These are phyloP conservation scores for Ellobium chinense DNA, from an alignment of 2,888 invertebrate species.

Conservation along the genomic window DNA sequence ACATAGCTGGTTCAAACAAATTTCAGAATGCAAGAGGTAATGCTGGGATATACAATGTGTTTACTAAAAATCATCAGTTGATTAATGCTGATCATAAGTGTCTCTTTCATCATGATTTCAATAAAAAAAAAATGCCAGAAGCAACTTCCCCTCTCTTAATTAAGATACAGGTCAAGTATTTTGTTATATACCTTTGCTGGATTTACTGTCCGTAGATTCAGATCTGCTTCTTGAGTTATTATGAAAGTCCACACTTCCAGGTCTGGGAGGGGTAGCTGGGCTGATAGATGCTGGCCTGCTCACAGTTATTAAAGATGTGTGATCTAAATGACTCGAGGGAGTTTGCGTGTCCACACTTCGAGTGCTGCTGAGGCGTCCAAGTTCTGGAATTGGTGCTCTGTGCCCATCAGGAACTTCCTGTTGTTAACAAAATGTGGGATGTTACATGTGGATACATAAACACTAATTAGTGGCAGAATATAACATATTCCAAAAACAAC, in stretches of 20 bases:
- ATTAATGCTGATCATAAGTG: no score
- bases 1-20: no score
- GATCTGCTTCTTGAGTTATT: conserved; percentile 81
- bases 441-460: no score
- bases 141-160: no score
- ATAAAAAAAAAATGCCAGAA: not conserved
- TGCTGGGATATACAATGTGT: no score
- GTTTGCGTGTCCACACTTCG: conserved; percentile 92
- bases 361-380: conserved; percentile 80
- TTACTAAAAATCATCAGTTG: no score
- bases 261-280: conserved; percentile 77
- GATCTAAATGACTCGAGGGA: conserved; percentile 81
- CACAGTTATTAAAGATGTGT: conserved; percentile 49
- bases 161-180: no score
- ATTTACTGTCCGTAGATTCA: conserved; percentile 66
- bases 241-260: conserved; percentile 56
- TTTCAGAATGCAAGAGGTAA: no score
- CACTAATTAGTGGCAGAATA: no score
- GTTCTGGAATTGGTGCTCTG: conserved; percentile 89
- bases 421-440: not conserved
- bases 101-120: no score
- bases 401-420: conserved; percentile 90
- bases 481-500: no score
- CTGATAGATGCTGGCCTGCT: conserved; percentile 83
- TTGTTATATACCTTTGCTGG: conserved; percentile 50